Percentiles rank a stretch among this genome's conserved stretches.
These are phyloP conservation scores for Chunga burmeisteri DNA, from an alignment of 2,113 vertebrate species.

Conservation along the genomic window DNA sequence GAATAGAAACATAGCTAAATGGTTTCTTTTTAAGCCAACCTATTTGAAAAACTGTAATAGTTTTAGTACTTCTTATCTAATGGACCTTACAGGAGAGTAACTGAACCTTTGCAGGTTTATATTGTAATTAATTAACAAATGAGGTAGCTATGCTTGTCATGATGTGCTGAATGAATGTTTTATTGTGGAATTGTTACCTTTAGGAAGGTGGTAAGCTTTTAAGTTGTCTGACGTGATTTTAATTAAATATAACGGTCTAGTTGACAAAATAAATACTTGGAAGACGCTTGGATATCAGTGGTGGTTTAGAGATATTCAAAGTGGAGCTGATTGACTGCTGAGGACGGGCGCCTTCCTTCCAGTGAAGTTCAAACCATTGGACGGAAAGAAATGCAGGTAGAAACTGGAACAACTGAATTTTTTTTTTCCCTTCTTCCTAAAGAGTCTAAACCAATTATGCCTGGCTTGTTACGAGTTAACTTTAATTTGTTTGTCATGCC, in stretches of 20 bases:
- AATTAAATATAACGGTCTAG: background rate
- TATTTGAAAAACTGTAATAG: background rate
- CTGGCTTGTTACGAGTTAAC: background rate
- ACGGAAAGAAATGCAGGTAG: background rate
- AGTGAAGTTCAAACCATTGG: accelerated
- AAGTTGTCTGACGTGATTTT: background rate
- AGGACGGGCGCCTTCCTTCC: background rate
- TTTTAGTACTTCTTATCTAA: background rate
- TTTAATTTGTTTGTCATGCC: background rate
- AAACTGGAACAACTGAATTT: background rate
- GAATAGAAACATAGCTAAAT: background rate
- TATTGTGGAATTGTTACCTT: background rate
- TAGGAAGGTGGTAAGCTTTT: background rate
- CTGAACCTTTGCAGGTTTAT: background rate
- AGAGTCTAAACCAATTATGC: background rate
- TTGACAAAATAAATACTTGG: background rate
- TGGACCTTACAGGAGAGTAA: background rate
- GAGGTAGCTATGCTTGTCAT: background rate
- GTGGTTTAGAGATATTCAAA: background rate
- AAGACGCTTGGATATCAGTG: background rate
- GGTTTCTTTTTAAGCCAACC: background rate
- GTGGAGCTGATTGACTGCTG: background rate
- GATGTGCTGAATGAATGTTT: background rate
- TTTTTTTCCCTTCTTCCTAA: background rate
- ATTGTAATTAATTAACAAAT: background rate